Evolutionary conservation across 2,113 vertebrate genomes (phyloP).

Genomic region (Climacteris rufus): DNA sequence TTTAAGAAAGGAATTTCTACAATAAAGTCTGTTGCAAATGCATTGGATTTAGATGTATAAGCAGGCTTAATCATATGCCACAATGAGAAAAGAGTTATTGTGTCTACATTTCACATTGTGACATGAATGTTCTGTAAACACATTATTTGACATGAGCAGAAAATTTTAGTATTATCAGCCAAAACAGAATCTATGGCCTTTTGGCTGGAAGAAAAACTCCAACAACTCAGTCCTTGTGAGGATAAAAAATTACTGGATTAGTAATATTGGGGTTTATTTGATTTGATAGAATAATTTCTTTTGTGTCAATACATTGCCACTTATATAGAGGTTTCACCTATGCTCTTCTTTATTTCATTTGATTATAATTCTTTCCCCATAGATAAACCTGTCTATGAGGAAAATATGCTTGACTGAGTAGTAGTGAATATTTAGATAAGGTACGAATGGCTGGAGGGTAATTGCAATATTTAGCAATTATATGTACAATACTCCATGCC

Average conservation of each 20-base stretch:
- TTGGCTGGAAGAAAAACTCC: neutral
- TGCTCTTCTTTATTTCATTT: neutral
- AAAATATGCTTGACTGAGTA: slow-evolving; percentile 10
- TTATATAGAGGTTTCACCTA: neutral
- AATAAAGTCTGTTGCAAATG: neutral
- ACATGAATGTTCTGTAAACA: neutral
- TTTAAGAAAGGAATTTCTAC: neutral
- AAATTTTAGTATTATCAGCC: neutral
- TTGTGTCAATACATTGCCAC: neutral
- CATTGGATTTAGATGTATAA: neutral
- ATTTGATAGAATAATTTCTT: slow-evolving; percentile 22
- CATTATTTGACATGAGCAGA: neutral
- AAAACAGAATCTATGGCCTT: neutral
- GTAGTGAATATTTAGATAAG: slow-evolving; percentile 9
- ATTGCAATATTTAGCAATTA: slow-evolving; percentile 27
- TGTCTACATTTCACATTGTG: neutral
- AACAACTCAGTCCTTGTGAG: neutral
- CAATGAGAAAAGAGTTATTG: neutral
- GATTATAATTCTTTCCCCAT: neutral
- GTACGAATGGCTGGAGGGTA: slow-evolving; percentile 12
- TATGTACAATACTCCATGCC: neutral
- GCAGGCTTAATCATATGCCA: neutral
- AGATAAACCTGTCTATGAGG: neutral
- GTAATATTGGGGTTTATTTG: neutral
- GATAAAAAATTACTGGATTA: neutral